Evolutionary conservation across 2,888 invertebrate species (phyloP).

Genomic region (Octonoba sinensis): DNA sequence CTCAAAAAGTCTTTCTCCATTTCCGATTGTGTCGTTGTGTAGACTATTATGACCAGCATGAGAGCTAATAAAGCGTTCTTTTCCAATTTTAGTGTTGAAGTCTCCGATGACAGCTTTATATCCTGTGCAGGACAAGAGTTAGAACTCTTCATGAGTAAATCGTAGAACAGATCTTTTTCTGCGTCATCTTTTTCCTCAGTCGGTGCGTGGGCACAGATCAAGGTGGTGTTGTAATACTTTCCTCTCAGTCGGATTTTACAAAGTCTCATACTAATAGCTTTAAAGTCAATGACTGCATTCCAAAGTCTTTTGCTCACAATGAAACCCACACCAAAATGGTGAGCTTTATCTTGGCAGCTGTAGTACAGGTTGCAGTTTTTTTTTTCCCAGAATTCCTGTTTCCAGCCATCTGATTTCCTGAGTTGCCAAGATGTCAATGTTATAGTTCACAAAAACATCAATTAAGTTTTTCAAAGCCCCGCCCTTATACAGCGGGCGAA

Average conservation of each 20-base stretch:
- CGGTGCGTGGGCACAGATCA: no score
- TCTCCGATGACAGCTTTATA: slow-evolving; percentile 3
- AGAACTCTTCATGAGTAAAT: slow-evolving; percentile 3
- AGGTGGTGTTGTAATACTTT: slow-evolving; percentile 9
- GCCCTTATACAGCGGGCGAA: no score
- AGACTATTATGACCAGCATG: slow-evolving; percentile 3
- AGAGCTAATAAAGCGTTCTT: not conserved
- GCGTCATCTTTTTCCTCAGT: slow-evolving; percentile 4
- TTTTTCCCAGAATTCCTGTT: no score
- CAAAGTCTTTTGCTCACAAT: slow-evolving; percentile 19
- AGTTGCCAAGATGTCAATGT: no score
- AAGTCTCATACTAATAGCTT: slow-evolving; percentile 17
- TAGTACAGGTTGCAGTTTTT: no score
- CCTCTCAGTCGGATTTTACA: slow-evolving; percentile 16
- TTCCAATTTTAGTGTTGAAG: slow-evolving; percentile 10
- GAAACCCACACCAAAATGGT: slow-evolving; percentile 6
- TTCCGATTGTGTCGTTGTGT: not conserved
- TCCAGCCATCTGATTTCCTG: no score
- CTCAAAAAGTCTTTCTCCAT: slow-evolving; percentile 6
- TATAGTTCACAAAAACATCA: no score
- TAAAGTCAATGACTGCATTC: not conserved
- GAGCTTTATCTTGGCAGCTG: no score
- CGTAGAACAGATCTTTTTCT: slow-evolving; percentile 4
- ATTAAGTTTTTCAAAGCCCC: no score
- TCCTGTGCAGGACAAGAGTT: slow-evolving; percentile 1